These are phyloP conservation scores for Drosophila birchii DNA, from an alignment of 2,888 invertebrate species.

Conservation along the genomic window DNA sequence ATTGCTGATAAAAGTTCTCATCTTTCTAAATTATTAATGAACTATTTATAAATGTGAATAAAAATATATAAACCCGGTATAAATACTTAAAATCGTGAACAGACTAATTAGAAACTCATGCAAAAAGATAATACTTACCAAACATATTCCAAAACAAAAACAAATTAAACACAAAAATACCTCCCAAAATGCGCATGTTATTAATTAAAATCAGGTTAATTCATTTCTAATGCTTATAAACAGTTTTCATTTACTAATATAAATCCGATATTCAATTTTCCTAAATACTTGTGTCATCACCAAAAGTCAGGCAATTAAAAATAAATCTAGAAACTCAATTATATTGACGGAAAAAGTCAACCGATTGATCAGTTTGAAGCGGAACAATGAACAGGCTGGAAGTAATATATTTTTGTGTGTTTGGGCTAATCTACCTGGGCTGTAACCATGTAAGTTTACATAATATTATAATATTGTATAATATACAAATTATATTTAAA, in stretches of 20 bases:
- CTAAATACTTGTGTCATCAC: neutral
- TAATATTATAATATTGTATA: neutral
- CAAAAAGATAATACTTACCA: neutral
- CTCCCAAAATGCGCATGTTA: neutral
- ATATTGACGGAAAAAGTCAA: neutral
- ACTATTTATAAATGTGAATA: no score
- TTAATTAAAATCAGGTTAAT: neutral
- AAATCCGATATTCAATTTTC: neutral
- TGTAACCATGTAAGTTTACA: slow-evolving; percentile 2
- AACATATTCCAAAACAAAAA: neutral
- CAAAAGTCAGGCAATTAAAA: neutral
- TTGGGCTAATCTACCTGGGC: neutral
- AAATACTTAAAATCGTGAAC: neutral
- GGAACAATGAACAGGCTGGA: neutral
- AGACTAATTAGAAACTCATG: neutral
- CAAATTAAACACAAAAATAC: no score
- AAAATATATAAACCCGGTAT: neutral
- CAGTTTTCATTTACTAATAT: neutral
- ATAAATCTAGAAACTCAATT: neutral
- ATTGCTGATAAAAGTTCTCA: no score
- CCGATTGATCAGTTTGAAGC: neutral
- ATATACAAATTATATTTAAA: no score
- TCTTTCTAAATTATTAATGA: no score
- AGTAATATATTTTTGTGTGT: neutral
- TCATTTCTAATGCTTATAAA: neutral